A percentile compares a stretch with the other conserved stretches of the same genome.
Conservation (phyloP, 2,888 invertebrate species). For the Noctua fimbriata region DNA sequence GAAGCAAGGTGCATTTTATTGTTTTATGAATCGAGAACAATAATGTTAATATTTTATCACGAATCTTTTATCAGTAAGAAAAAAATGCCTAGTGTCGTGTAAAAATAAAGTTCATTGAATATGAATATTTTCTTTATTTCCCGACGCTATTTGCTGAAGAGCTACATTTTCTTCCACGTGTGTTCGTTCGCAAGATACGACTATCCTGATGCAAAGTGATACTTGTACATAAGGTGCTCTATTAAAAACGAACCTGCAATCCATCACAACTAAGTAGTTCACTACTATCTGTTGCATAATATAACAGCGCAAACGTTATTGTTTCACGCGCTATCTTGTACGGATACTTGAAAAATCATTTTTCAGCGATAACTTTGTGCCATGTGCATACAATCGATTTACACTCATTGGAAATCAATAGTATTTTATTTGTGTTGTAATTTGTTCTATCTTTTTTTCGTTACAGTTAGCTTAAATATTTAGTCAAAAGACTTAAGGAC, state of each 20-base stretch:
- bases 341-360: slow-evolving; percentile 31
- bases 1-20: slow-evolving; percentile 5
- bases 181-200: neutral
- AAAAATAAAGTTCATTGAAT: neutral
- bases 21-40: slow-evolving; percentile 27
- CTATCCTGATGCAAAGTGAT: slow-evolving; percentile 1
- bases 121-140: neutral
- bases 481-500: neutral
- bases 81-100: neutral
- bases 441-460: neutral
- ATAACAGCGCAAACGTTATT: slow-evolving; percentile 29
- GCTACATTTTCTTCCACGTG: slow-evolving; percentile 7
- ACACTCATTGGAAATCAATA: slow-evolving; percentile 26
- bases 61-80: slow-evolving; percentile 2
- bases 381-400: slow-evolving; percentile 17
- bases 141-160: neutral
- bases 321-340: slow-evolving; percentile 34
- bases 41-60: slow-evolving; percentile 22
- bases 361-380: slow-evolving; percentile 19
- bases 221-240: slow-evolving; percentile 17
- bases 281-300: slow-evolving; percentile 45
- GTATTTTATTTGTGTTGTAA: neutral
- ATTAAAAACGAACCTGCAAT: slow-evolving; percentile 41
- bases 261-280: slow-evolving; percentile 41
- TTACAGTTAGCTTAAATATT: slow-evolving; percentile 4